Percentiles rank a stretch among this genome's conserved stretches.
phyloP scores from a whole-genome alignment of 2,113 vertebrate genomes.

The Oncorhynchus clarkii region DNA sequence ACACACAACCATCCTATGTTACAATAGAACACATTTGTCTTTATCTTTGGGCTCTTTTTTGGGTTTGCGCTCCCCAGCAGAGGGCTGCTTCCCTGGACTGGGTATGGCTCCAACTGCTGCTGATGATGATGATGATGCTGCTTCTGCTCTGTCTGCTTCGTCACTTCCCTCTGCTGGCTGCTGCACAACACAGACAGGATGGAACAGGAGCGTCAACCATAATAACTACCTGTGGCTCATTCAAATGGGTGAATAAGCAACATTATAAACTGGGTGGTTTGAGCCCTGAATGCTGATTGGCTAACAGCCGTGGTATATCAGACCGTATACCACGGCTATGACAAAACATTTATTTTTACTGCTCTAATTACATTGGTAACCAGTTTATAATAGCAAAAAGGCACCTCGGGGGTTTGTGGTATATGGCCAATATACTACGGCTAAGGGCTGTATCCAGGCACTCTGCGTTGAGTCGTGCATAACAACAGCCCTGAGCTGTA shows the following conservation, averaged over 20 bases:
- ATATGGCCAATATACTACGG: too few relatives aligned
- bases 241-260: not conserved
- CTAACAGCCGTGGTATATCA: too few relatives aligned
- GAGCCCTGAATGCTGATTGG: too few relatives aligned
- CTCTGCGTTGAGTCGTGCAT: too few relatives aligned
- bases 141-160: constrained; percentile 40
- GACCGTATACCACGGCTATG: too few relatives aligned
- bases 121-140: constrained; percentile 62
- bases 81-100: constrained; percentile 84
- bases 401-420: too few relatives aligned
- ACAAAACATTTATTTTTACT: too few relatives aligned
- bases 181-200: constrained; percentile 15
- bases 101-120: constrained; percentile 69
- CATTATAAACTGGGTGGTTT: too few relatives aligned
- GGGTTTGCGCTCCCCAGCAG: constrained; percentile 83
- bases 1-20: constrained; percentile 65
- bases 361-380: too few relatives aligned
- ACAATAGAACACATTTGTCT: constrained; percentile 94
- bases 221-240: not conserved
- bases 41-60: constrained; percentile 91
- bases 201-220: not conserved
- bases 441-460: too few relatives aligned
- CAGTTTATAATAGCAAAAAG: too few relatives aligned
- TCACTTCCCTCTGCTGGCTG: constrained; percentile 37
- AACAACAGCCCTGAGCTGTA: too few relatives aligned